Conservation (phyloP, 2,113 vertebrate genomes). For the Syngnathus floridae region DNA sequence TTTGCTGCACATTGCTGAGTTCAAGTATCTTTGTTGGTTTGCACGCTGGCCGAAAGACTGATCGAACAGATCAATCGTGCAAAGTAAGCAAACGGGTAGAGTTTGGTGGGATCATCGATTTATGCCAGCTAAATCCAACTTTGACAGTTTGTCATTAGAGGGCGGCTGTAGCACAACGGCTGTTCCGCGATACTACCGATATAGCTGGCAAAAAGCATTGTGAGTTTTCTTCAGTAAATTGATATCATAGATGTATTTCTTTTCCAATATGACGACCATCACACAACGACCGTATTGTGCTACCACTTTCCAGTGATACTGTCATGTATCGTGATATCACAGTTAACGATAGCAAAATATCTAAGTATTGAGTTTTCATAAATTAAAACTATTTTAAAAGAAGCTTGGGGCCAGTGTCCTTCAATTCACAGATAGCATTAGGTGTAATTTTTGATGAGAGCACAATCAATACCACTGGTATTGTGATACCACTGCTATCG, state of each 20-base stretch:
- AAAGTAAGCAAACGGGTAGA: neutral
- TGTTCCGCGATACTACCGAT: neutral
- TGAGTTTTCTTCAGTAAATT: neutral
- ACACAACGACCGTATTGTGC: neutral
- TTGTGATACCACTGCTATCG: no score
- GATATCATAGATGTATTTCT: neutral
- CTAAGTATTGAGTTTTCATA: no score
- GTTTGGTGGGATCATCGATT: neutral
- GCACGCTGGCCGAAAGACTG: neutral
- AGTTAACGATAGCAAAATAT: no score
- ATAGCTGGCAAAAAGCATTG: neutral
- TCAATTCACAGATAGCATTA: no score
- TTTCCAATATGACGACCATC: neutral
- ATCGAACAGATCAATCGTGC: neutral
- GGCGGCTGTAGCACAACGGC: neutral
- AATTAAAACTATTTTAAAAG: no score
- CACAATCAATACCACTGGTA: no score
- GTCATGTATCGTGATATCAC: no score
- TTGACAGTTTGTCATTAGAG: neutral
- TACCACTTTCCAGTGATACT: neutral
- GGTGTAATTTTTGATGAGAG: no score
- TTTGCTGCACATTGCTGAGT: neutral
- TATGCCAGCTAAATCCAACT: neutral
- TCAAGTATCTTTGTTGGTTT: neutral
- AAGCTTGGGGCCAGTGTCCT: no score